phyloP scores from a whole-genome alignment of 2,888 invertebrate genomes.

The Hetaerina titia region DNA sequence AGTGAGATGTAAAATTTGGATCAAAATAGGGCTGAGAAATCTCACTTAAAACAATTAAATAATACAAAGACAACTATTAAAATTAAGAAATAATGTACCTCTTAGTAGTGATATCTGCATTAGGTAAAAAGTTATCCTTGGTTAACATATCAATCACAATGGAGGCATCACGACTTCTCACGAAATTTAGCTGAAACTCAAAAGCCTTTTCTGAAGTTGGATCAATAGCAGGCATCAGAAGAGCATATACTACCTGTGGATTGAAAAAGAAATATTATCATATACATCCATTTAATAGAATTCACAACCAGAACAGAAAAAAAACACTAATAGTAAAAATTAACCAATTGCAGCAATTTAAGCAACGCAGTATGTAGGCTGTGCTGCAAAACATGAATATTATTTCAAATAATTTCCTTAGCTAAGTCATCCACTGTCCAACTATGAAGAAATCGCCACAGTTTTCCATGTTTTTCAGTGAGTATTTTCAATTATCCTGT shows the following conservation, averaged over 20 bases:
- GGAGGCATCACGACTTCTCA: slow-evolving; percentile 83
- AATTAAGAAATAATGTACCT: slow-evolving; percentile 75
- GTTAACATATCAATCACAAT: slow-evolving; percentile 89
- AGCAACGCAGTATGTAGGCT: neutral
- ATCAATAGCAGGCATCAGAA: slow-evolving; percentile 94
- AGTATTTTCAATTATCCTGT: too few species aligned
- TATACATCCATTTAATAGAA: neutral
- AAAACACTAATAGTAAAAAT: too few species aligned
- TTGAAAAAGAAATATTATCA: neutral
- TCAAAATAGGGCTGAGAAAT: too few species aligned
- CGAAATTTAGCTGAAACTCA: slow-evolving; percentile 85
- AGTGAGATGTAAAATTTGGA: too few species aligned
- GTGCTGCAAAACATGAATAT: neutral
- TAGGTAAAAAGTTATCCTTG: slow-evolving; percentile 90
- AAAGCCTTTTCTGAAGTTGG: slow-evolving; percentile 87
- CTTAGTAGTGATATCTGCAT: slow-evolving; percentile 87
- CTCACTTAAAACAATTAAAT: too few species aligned
- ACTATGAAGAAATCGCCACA: too few species aligned
- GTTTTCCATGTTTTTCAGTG: too few species aligned
- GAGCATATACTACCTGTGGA: slow-evolving; percentile 88
- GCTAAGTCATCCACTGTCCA: neutral
- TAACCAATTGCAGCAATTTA: too few species aligned
- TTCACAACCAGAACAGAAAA: neutral
- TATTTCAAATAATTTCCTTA: neutral
- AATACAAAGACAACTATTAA: too few species aligned